These are phyloP conservation scores for Neocrepidodera transversa DNA, from an alignment of 2,888 invertebrate species.

Conservation along the genomic window DNA sequence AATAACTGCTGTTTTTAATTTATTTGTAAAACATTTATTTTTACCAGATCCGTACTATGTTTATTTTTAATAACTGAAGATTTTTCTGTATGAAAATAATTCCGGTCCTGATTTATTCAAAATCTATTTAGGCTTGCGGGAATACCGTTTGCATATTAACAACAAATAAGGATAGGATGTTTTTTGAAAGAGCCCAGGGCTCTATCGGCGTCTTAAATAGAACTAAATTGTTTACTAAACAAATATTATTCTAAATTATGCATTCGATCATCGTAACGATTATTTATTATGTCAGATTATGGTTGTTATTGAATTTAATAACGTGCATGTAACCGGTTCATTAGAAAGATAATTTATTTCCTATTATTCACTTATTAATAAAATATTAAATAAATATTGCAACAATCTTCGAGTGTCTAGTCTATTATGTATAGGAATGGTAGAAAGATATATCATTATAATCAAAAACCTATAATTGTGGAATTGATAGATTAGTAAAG, in stretches of 20 bases:
- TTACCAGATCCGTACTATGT: too few relatives aligned
- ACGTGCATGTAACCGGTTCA: slow-evolving; percentile 2
- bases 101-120: not conserved
- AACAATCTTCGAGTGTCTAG: not conserved
- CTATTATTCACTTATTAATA: slow-evolving; percentile 9
- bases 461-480: too few relatives aligned
- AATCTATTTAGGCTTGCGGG: not conserved
- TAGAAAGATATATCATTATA: too few relatives aligned
- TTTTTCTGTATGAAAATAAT: too few relatives aligned
- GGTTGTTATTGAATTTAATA: slow-evolving; percentile 16
- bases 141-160: not conserved
- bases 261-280: slow-evolving; percentile 7
- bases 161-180: slow-evolving; percentile 3
- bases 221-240: slow-evolving; percentile 10
- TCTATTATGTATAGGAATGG: too few relatives aligned
- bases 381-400: slow-evolving; percentile 9
- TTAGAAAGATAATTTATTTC: slow-evolving; percentile 7
- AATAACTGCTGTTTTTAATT: not conserved
- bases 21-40: not conserved
- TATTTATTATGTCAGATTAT: slow-evolving; percentile 16
- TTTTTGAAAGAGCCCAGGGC: not conserved
- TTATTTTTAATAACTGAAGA: too few relatives aligned
- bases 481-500: too few relatives aligned
- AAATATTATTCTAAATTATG: slow-evolving; percentile 15
- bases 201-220: not conserved